These are phyloP conservation scores for Strigamia transsilvanica DNA, from an alignment of 2,888 invertebrate genomes.

Conservation along the genomic window DNA sequence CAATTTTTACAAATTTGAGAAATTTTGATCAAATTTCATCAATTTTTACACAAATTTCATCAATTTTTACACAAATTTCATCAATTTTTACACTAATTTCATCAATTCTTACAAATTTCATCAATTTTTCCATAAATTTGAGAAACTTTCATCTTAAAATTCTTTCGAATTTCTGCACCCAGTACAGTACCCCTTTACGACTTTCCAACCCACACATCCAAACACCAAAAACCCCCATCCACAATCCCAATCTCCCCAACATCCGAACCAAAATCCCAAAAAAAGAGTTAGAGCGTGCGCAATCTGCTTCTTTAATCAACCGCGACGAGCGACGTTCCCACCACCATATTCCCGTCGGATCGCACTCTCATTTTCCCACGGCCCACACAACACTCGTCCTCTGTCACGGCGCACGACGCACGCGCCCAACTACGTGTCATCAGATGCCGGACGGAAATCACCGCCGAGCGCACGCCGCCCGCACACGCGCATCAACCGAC, in stretches of 20 bases:
- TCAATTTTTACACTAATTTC: no score
- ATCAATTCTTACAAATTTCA: no score
- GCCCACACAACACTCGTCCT: background rate
- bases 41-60: no score
- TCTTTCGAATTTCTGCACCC: no score
- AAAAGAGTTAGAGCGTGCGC: background rate
- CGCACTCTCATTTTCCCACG: slow-evolving; percentile 2
- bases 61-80: no score
- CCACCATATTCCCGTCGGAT: slow-evolving; percentile 5
- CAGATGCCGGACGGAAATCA: slow-evolving; percentile 28
- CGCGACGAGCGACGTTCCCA: slow-evolving; percentile 7
- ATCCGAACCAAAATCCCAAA: background rate
- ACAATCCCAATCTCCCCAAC: background rate
- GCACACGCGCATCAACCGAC: background rate
- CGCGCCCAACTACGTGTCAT: slow-evolving; percentile 28
- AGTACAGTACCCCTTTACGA: no score
- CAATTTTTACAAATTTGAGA: no score
- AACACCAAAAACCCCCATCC: no score
- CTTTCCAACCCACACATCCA: no score
- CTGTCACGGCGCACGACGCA: background rate
- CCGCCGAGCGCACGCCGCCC: background rate
- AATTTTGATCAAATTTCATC: no score
- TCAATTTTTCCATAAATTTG: no score
- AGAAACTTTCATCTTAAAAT: no score
- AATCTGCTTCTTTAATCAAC: slow-evolving; percentile 13